phyloP scores from a whole-genome alignment of 1,140 invertebrate genomes.

The Anthonomus grandis region DNA sequence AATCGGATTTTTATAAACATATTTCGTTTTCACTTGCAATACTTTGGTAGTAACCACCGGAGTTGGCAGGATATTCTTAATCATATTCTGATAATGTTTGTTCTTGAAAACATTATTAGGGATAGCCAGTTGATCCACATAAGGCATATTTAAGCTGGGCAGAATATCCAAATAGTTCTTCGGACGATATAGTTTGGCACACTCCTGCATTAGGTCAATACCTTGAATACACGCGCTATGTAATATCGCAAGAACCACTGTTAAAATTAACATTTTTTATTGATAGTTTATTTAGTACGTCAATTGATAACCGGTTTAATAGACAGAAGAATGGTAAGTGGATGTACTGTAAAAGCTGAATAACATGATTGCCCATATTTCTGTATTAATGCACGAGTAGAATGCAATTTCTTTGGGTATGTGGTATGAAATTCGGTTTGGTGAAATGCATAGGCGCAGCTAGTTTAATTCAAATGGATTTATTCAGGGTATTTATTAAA shows the following conservation, averaged over 20 bases:
- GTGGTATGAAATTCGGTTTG: slow-evolving; percentile 1
- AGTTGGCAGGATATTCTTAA: slow-evolving; percentile 32
- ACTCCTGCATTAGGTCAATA: slow-evolving; percentile 29
- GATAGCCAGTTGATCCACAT: slow-evolving; percentile 37
- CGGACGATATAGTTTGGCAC: slow-evolving; percentile 38
- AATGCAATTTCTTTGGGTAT: slow-evolving; percentile 13
- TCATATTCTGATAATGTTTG: background rate
- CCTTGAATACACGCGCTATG: slow-evolving; percentile 8
- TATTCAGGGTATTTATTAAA: too few species aligned
- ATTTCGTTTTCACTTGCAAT: slow-evolving; percentile 39
- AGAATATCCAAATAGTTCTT: slow-evolving; percentile 40
- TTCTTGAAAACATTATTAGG: slow-evolving; percentile 21
- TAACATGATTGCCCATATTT: background rate
- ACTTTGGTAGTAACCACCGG: slow-evolving; percentile 39
- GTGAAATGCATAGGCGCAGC: slow-evolving; percentile 6
- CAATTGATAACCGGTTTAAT: background rate
- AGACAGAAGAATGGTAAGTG: background rate
- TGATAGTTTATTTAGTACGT: background rate
- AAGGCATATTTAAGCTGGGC: slow-evolving; percentile 40
- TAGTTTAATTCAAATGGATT: too few species aligned
- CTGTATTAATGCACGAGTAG: background rate
- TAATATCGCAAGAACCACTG: slow-evolving; percentile 13
- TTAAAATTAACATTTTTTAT: slow-evolving; percentile 24
- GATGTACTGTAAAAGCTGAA: background rate
- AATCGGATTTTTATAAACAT: slow-evolving; percentile 41